Evolutionary conservation across 2,888 invertebrate genomes (phyloP).

Genomic region (Drosophila austrosaltans): DNA sequence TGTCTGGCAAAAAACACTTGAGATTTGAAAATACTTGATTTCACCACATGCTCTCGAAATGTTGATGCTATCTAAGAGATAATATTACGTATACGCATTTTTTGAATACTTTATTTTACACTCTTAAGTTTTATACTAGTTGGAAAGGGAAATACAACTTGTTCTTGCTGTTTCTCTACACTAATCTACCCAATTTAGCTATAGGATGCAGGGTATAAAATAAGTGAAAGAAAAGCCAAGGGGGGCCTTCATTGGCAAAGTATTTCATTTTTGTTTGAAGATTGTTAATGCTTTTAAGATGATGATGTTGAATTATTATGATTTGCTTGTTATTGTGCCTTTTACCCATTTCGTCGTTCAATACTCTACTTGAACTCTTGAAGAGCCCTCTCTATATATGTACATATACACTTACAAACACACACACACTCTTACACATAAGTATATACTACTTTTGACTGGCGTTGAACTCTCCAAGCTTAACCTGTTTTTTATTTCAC

Average conservation of each 20-base stretch:
- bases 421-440: not conserved
- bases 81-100: not conserved
- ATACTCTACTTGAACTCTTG: not conserved
- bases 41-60: not conserved
- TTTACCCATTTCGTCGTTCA: too few species aligned
- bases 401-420: not conserved
- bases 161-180: too few species aligned
- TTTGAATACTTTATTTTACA: not conserved
- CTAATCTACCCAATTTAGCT: not conserved
- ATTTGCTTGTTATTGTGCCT: not conserved
- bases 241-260: not conserved
- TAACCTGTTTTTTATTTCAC: not conserved
- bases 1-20: not conserved
- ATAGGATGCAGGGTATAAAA: conserved; percentile 2
- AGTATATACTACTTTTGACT: not conserved
- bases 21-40: not conserved
- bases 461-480: not conserved
- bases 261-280: conserved; percentile 1
- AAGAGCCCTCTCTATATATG: not conserved
- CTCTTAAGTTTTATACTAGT: too few species aligned
- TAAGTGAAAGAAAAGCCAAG: not conserved
- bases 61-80: too few species aligned
- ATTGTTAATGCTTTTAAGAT: conserved; percentile 10
- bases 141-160: too few species aligned
- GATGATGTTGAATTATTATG: conserved; percentile 7